Evolutionary conservation across 2,113 vertebrate species (phyloP), one percentile per base, ranked within the genome.

Genomic region (Tupaia chinensis): DNA sequence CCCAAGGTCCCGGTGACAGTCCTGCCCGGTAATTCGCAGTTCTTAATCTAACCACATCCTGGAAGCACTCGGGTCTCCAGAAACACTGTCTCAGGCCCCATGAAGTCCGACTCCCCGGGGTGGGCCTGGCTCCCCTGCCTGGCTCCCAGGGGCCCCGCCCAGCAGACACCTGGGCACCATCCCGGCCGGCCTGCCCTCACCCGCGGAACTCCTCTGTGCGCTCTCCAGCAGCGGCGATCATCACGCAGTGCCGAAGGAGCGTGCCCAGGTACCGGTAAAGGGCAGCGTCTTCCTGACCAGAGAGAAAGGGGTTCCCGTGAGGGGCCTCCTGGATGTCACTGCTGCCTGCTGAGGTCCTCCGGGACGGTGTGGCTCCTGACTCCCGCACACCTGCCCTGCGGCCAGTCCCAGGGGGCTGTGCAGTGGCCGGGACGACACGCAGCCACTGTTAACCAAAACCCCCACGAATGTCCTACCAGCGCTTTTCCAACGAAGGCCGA

Each of bases 191-290:
- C 20, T 19, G 4, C 13, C 66, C 90, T 93, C 84, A 99, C 99
- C 99, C 99, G 95, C 99, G 99, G 96, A 99, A 99, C 96, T 99
- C 99, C 91, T 99, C 99, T 0, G 99, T 99, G 53, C 98, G 97
- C 73, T 99, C 99, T 61, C 99, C 99, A 0, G 99, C 99, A 2
- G 99, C 98, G 12, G 89, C 96, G 93, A 98, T 98, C 99, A 99
- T 98, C 77, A 99, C 98, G 97, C 99, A 99, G 98, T 99, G 99
- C 95, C 99, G 99, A 94, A 99, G 98, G 22, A 99, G 98, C 80
- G 99, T 99, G 19, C 98, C 99, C 96, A 99, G 89, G 98, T 98
- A 99, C 96, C 99, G 98, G 98, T 99, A 99, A 60, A 98, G 97
- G 74, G 99, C 99, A 93, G 99, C 98, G 34, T 99, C 99, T 98